Conservation (phyloP, 2,888 invertebrate species). For the Agapetus fuscipes region DNA sequence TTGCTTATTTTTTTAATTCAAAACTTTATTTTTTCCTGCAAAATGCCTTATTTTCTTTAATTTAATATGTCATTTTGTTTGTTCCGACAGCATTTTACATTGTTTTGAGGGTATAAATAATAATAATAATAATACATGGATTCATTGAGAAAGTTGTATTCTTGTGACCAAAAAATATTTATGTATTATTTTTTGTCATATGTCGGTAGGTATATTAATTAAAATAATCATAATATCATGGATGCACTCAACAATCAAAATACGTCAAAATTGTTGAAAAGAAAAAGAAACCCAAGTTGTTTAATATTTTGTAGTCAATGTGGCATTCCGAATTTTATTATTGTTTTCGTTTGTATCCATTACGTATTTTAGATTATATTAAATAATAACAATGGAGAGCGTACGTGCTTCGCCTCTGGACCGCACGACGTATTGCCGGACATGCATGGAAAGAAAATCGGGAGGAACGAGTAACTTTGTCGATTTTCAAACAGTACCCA, state of each 20-base stretch:
- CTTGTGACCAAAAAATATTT: too few relatives aligned
- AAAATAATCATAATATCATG: background rate
- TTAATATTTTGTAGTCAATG: slow-evolving; percentile 6
- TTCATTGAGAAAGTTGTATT: too few relatives aligned
- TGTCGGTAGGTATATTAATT: too few relatives aligned
- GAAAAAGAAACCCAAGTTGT: background rate
- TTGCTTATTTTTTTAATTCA: too few relatives aligned
- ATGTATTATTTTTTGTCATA: too few relatives aligned
- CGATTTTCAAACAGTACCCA: slow-evolving; percentile 13
- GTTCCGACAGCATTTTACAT: too few relatives aligned
- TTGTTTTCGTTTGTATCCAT: background rate
- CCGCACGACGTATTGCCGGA: slow-evolving; percentile 13
- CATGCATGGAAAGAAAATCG: slow-evolving; percentile 17
- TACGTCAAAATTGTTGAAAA: background rate
- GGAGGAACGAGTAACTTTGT: slow-evolving; percentile 11
- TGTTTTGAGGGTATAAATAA: too few relatives aligned
- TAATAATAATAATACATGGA: too few relatives aligned
- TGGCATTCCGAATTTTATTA: slow-evolving; percentile 6
- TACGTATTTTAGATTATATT: background rate
- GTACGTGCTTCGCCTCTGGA: slow-evolving; percentile 1
- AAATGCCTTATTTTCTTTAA: too few relatives aligned
- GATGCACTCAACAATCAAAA: background rate
- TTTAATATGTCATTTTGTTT: too few relatives aligned
- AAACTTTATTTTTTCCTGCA: too few relatives aligned
- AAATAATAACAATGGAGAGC: slow-evolving; percentile 6